Percentiles rank a stretch among this genome's conserved stretches.
Conservation (phyloP, 2,888 invertebrate species). For the Acanthosoma haemorrhoidale region DNA sequence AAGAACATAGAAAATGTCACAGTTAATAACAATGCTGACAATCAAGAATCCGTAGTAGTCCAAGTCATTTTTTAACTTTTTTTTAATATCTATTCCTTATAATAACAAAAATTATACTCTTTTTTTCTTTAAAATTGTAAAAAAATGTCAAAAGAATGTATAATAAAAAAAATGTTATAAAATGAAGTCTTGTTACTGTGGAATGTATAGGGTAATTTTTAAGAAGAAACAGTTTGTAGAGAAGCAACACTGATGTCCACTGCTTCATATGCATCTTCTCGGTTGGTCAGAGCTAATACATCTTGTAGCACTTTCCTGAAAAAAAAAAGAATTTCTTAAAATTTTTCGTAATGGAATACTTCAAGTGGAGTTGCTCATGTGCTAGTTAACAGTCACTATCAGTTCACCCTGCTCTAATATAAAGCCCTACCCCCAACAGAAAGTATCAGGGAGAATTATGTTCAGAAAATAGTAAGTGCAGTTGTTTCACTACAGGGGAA, state of each 20-base stretch:
- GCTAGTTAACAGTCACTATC: too few relatives aligned
- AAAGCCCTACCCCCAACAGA: too few relatives aligned
- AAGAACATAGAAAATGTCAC: background rate
- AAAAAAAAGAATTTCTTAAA: background rate
- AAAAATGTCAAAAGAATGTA: background rate
- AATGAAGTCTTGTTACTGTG: background rate
- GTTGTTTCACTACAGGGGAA: too few relatives aligned
- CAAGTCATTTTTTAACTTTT: background rate
- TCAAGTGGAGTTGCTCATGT: too few relatives aligned
- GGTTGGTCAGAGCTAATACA: background rate
- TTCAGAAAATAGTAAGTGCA: too few relatives aligned
- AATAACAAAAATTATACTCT: background rate
- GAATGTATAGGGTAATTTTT: background rate
- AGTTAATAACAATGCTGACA: background rate
- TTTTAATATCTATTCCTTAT: background rate
- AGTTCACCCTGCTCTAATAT: too few relatives aligned
- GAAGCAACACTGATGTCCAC: background rate
- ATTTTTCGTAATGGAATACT: background rate
- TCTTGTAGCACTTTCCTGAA: constrained; percentile 17
- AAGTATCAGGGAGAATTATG: too few relatives aligned
- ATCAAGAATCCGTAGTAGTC: background rate
- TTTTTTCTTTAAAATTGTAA: background rate
- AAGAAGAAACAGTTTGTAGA: constrained; percentile 5
- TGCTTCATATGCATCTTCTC: background rate
- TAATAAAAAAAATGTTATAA: background rate